phyloP scores from a whole-genome alignment of 2,888 invertebrate species.

The Horisme vitalbata region DNA sequence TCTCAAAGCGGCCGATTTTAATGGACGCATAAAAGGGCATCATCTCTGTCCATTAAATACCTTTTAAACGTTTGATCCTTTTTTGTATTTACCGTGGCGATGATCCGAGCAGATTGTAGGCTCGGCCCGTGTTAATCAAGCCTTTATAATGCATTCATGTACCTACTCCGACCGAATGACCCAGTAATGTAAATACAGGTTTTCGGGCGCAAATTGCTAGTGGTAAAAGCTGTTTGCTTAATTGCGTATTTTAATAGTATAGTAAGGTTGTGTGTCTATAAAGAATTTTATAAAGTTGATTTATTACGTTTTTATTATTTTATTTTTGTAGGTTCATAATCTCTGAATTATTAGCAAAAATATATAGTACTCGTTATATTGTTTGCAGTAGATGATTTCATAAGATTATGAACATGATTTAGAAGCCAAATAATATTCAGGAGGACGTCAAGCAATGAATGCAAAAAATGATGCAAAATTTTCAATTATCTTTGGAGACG shows the following conservation, averaged over 20 bases:
- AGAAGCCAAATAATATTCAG: slow-evolving; percentile 17
- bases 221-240: slow-evolving; percentile 5
- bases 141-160: slow-evolving; percentile 42
- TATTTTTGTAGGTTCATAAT: no score
- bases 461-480: slow-evolving; percentile 48
- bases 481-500: slow-evolving; percentile 57
- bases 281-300: no score
- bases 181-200: slow-evolving; percentile 17
- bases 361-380: no score
- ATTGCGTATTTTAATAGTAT: no score
- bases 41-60: slow-evolving; percentile 80
- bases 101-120: slow-evolving; percentile 70
- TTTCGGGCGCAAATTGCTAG: background rate
- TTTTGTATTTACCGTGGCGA: slow-evolving; percentile 73
- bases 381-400: background rate
- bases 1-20: slow-evolving; percentile 77
- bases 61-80: slow-evolving; percentile 82
- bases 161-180: slow-evolving; percentile 31
- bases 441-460: slow-evolving; percentile 24
- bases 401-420: slow-evolving; percentile 2
- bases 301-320: no score
- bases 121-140: slow-evolving; percentile 66
- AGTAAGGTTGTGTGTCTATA: no score
- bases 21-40: slow-evolving; percentile 78
- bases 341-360: no score